phyloP scores from a whole-genome alignment of 2,797 vertebrate genomes.

The Hypotaenidia okinawae region DNA sequence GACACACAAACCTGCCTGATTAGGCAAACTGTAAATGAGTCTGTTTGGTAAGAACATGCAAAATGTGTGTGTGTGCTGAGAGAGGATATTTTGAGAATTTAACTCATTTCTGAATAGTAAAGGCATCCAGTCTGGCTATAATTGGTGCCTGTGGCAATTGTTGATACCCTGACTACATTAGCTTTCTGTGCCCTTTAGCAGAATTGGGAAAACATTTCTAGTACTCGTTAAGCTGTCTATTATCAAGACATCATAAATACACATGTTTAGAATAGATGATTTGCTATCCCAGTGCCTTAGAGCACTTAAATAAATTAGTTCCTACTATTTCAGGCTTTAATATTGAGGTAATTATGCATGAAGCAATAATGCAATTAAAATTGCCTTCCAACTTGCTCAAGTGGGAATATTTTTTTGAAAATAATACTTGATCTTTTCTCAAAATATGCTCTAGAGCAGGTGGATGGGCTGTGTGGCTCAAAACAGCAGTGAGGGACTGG shows the following conservation, averaged over 20 bases:
- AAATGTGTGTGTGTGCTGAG: conserved; percentile 25
- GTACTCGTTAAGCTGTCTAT: conserved; percentile 65
- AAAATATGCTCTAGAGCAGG: conserved; percentile 49
- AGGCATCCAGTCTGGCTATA: conserved; percentile 46
- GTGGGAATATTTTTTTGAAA: conserved; percentile 16
- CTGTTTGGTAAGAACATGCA: conserved; percentile 25
- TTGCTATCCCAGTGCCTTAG: conserved; percentile 61
- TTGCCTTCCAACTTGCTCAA: conserved; percentile 1
- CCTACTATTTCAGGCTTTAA: conserved; percentile 53
- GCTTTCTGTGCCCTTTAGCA: conserved; percentile 56
- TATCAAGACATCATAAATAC: conserved; percentile 70
- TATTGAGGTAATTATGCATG: conserved; percentile 66
- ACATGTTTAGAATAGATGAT: conserved; percentile 52
- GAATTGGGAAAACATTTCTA: conserved; percentile 55
- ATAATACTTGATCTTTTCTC: conserved; percentile 32
- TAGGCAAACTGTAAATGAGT: conserved; percentile 39
- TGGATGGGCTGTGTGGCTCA: neutral
- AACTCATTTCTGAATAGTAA: conserved; percentile 45
- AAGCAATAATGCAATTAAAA: conserved; percentile 65
- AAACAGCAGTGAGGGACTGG: neutral
- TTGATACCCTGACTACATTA: conserved; percentile 53
- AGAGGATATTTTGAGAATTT: conserved; percentile 61
- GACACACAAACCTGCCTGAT: conserved; percentile 34
- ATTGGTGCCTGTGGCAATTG: conserved; percentile 66
- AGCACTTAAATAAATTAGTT: conserved; percentile 70